Base-by-base conservation (phyloP, 2,888 invertebrate species). In the Leucophenga montana region DNA sequence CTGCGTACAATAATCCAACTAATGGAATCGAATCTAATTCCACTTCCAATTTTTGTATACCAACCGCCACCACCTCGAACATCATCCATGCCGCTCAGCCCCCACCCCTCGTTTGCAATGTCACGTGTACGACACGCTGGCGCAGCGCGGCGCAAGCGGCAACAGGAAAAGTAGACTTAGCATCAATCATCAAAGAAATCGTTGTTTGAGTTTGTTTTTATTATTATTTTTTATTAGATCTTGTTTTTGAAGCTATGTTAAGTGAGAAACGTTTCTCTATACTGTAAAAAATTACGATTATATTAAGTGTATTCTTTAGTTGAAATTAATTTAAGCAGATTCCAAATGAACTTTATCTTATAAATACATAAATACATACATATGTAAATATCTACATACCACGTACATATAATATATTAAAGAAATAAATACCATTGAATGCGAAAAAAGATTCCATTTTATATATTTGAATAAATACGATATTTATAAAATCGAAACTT, bases 251-350 rank as follows among this genome's bases (percentile, higher is more conserved):
- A 53, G 20, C 16, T 18, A 53, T n/a, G n/a, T 53, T 53, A 77
- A 77, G 72, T 76, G 65, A 77, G 59, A 39, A 39, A 5, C 8
- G 39, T 39, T 39, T 39, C 8, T 11, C 11, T 39, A 5, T 39
- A 39, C 1, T 39, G 39, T 39, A 39, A 39, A 39, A 11, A 39
- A 5, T 39, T 39, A 39, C 11, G 39, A 27, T 2, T 27, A 27
- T 27, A 27, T 8, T 39, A 39, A 39, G 39, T 8, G 39, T 39
- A 39, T 5, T 39, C 8, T 11, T 39, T 5, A 39, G 39, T 39
- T 39, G 39, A 39, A 39, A 39, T 39, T 39, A 39, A 39, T 39
- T 39, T 39, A 39, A 39, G 39, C 39, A 39, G 11, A 39, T 39
- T 39, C 39, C 39, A 39, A 39, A 39, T 39, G 39, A 39, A 39